Conservation (phyloP, 2,797 vertebrate species). For the Sebastes goodei region DNA sequence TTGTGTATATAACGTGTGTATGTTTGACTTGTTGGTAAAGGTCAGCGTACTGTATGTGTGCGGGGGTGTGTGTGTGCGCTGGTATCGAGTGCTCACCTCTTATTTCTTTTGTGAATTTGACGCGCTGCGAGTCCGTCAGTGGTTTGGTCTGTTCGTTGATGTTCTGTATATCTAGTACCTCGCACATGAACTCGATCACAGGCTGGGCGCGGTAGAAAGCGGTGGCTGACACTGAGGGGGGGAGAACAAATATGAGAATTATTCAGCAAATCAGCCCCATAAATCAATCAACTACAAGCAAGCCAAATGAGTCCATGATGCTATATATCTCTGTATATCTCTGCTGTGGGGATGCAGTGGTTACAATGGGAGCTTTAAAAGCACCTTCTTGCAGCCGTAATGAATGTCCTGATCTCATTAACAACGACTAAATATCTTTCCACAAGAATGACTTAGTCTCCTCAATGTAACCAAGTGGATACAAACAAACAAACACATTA, state of each 20-base stretch:
- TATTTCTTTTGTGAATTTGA: constrained; percentile 99
- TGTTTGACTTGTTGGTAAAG: not conserved
- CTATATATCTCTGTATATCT: not conserved
- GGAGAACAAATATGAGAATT: not conserved
- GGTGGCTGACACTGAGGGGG: constrained; percentile 91
- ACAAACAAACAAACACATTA: not conserved
- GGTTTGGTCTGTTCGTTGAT: constrained; percentile 99
- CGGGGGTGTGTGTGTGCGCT: no score
- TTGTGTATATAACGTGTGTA: not conserved
- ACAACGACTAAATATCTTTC: not conserved
- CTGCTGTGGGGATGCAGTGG: not conserved
- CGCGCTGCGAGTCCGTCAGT: constrained; percentile 96
- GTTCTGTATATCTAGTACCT: constrained; percentile 97
- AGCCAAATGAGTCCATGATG: not conserved
- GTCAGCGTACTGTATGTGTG: not conserved
- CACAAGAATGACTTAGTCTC: not conserved
- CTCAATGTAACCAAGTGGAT: not conserved
- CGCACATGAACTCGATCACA: constrained; percentile 99
- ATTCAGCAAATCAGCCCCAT: not conserved
- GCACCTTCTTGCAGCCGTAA: not conserved
- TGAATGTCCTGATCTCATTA: not conserved
- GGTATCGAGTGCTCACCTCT: constrained; percentile 84
- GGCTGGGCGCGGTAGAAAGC: constrained; percentile 99
- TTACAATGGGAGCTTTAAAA: not conserved
- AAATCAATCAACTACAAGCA: not conserved